Base-by-base conservation (phyloP, 2,113 vertebrate species). In the Sula dactylatra region DNA sequence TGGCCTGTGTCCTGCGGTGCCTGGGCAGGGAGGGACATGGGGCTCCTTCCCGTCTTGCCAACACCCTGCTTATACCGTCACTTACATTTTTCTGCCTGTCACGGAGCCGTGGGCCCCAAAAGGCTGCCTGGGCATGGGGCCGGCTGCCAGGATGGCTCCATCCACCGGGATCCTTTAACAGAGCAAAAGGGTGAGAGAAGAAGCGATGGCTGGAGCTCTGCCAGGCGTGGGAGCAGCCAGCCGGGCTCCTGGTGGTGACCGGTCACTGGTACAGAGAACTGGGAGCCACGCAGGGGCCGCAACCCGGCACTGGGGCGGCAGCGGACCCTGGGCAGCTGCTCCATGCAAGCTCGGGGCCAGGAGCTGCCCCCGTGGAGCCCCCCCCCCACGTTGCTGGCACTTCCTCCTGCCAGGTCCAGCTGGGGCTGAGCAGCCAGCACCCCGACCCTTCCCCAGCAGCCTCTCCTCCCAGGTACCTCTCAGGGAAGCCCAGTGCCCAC, bases 181-280 rank as follows among this genome's bases (percentile, higher is more conserved):
- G 45, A 52, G 76, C 31, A 54, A 18, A 47, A 34, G 16, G 38
- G 21, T 0, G 2, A 42, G 52, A 42, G 29, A 76, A 34, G 32
- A 31, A 8, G 21, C 0, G 2, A 34, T 5, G 40, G 31, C 26
- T 1, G 1, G 38, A 52, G 77, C 44, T 10, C 50, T 54, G 70
- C 56, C 0, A 0, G 4, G 47, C 6, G 5, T 1, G 1, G 52
- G 34, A 80, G 17, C 1, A 3, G 36, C 52, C 34, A 65, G 65
- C 38, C 15, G 5, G 7, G 44, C 56, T 59, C 38, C 55, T 9
- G 12, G 9, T 12, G 13, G 47, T 7, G 22, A 9, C 18, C 34
- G 22, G 49, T 32, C 45, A 25, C 36, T 29, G 38, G 20, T 11
- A 11, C 55, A 45, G 59, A 40, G 8, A 42, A 6, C 44, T 27